Conservation (phyloP, 2,797 vertebrate genomes). For the Silurus lanzhouensis region DNA sequence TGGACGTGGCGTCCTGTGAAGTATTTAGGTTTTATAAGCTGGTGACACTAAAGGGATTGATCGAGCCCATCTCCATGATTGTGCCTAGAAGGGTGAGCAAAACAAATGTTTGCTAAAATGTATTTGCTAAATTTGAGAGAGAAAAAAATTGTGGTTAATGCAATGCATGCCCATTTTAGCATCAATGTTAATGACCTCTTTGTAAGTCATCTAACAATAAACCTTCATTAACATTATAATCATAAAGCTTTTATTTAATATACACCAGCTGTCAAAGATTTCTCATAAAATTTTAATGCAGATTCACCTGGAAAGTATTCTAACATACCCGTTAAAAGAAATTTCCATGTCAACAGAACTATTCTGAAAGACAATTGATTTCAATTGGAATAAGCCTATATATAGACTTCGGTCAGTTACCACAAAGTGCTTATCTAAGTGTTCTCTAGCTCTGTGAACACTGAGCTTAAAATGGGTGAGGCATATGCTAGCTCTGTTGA, state of each 20-base stretch:
- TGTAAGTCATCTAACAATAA: neutral
- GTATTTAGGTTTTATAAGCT: slow-evolving; percentile 98
- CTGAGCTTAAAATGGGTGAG: neutral
- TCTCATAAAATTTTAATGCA: neutral
- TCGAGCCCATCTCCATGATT: slow-evolving; percentile 98
- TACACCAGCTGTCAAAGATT: neutral
- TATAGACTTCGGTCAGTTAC: neutral
- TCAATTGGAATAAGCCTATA: neutral
- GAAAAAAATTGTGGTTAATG: neutral
- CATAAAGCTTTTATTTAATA: neutral
- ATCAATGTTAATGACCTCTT: neutral
- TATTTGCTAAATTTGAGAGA: neutral
- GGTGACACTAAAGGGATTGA: slow-evolving; percentile 91
- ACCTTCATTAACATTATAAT: neutral
- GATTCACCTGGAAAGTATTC: neutral
- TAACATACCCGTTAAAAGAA: neutral
- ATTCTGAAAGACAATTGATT: neutral
- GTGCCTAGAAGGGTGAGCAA: slow-evolving; percentile 92
- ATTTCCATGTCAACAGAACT: neutral
- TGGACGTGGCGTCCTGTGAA: slow-evolving; percentile 92
- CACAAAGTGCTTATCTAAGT: neutral
- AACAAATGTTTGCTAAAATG: neutral
- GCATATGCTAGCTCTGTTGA: neutral
- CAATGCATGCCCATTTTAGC: neutral
- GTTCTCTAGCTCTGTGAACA: neutral